Base-by-base conservation (phyloP, 2,797 vertebrate species). In the Peromyscus nudipes region DNA sequence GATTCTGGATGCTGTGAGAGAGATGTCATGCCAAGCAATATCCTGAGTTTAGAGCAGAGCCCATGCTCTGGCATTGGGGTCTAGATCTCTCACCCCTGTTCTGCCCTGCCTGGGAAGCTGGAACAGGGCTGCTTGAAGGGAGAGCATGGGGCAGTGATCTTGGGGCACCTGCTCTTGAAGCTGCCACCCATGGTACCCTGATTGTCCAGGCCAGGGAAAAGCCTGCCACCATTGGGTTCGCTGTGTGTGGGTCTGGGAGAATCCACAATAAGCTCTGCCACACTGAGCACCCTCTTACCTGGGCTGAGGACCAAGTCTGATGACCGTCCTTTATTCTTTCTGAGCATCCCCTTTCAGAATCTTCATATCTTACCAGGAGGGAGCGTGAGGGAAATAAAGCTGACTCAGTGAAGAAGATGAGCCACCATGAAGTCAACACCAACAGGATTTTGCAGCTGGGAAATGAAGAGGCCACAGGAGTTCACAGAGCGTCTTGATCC, bases 211-310 rank as follows among this genome's bases (percentile, higher is more conserved):
- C 2, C 29, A 40, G 60, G 9, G 9, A 27, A 29, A 71, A 9
- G 12, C 4, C 34, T 49, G 25, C 9, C 2, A 25, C 60, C 6
- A 4, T 19, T 1, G 2, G 43, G 49, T 11, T 79, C 46, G 16
- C 29, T 40, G 31, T 16, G 3, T 0, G 71, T 9, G 1, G 46
- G 21, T 75, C 75, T 43, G 27, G 27, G 23, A 64, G 21, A 21
- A 9, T 2, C 5, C 1, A 29, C 1, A 4, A 37, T 64, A 13
- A n/a, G 13, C 27, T 27, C 62, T 4, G 5, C 14, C 9, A 55
- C 11, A 0, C 40, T 37, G 29, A 12, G 16, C 9, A 31, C 46
- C n/a, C 25, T 40, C 23, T 88, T 43, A 52, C 17, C 6, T 27
- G 62, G 17, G 14, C 80, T 43, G 37, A 71, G 71, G 10, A 89